A percentile compares a stretch with the other conserved stretches of the same genome.
Conservation (phyloP, 2,888 invertebrate genomes). For the Eilema caniola region DNA sequence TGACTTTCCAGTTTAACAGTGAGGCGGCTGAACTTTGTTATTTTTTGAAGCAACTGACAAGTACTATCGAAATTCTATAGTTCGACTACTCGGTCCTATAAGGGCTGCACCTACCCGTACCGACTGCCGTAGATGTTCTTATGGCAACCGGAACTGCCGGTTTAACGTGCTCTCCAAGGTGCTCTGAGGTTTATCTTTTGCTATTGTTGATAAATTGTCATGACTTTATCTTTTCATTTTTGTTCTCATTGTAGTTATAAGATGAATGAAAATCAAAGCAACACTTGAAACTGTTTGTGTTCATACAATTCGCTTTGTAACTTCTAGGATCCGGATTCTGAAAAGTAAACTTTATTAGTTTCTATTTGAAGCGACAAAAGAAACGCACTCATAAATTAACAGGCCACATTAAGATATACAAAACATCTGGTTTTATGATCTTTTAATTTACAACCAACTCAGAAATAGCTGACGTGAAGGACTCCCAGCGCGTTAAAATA, state of each 20-base stretch:
- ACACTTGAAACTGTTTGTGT: neutral
- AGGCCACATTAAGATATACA: conserved; percentile 6
- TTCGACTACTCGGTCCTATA: too few relatives aligned
- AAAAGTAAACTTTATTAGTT: conserved; percentile 5
- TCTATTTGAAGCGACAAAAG: conserved; percentile 7
- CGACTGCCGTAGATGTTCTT: too few relatives aligned
- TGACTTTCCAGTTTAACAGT: too few relatives aligned
- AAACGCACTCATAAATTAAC: conserved; percentile 9
- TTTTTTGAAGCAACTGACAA: too few relatives aligned
- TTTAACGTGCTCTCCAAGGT: too few relatives aligned
- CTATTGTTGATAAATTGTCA: neutral
- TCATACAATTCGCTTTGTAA: neutral
- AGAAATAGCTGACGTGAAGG: conserved; percentile 5
- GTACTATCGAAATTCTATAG: too few relatives aligned
- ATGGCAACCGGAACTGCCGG: too few relatives aligned
- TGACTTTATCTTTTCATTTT: too few relatives aligned
- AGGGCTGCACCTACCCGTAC: too few relatives aligned
- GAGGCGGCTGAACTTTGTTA: too few relatives aligned
- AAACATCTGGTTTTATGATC: conserved; percentile 13
- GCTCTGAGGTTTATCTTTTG: neutral
- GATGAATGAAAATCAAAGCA: neutral
- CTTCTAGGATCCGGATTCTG: conserved; percentile 6
- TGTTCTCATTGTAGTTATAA: neutral
- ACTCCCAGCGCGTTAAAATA: conserved; percentile 8
- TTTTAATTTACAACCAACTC: conserved; percentile 13